A percentile compares a stretch with the other conserved stretches of the same genome.
These are phyloP conservation scores for Hydrozoanthus gracilis DNA, from an alignment of 92 coral and sea anemone genomes.

Conservation along the genomic window DNA sequence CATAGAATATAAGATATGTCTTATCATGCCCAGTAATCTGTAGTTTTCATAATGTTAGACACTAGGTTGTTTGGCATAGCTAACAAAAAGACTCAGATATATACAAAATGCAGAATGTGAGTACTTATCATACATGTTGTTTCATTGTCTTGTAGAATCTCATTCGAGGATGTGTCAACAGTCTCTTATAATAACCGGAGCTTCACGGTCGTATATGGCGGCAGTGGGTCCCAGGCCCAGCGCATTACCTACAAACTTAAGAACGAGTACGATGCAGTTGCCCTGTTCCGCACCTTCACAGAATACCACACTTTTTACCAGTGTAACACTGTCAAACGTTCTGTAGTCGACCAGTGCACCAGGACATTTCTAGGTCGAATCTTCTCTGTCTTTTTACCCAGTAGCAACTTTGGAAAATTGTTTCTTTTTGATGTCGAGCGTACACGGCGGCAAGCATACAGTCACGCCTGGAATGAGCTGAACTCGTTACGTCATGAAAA, in stretches of 20 bases:
- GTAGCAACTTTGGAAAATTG: slow-evolving; percentile 81
- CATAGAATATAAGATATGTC: no score
- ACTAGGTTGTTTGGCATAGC: no score
- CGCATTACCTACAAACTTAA: slow-evolving; percentile 95
- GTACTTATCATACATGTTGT: background rate
- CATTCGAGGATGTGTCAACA: slow-evolving; percentile 97
- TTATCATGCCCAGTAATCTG: no score
- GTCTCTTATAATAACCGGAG: slow-evolving; percentile 95
- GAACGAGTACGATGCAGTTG: slow-evolving; percentile 88
- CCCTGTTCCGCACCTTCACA: slow-evolving; percentile 95
- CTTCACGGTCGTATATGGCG: slow-evolving; percentile 94
- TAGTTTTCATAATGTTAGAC: no score
- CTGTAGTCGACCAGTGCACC: slow-evolving; percentile 97
- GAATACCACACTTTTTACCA: slow-evolving; percentile 99
- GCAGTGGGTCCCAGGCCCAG: slow-evolving; percentile 81
- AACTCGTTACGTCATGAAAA: slow-evolving; percentile 75
- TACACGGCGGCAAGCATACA: slow-evolving; percentile 97
- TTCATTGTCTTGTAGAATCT: slow-evolving; percentile 63
- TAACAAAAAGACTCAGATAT: no score
- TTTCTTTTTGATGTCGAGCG: slow-evolving; percentile 94
- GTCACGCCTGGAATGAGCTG: slow-evolving; percentile 93
- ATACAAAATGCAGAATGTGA: no score
- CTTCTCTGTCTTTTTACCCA: slow-evolving; percentile 79
- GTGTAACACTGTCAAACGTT: slow-evolving; percentile 94
- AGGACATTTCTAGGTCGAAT: slow-evolving; percentile 89